A percentile compares a stretch with the other conserved stretches of the same genome.
Conservation (phyloP, 2,797 vertebrate genomes). For the Thamnophis elegans region DNA sequence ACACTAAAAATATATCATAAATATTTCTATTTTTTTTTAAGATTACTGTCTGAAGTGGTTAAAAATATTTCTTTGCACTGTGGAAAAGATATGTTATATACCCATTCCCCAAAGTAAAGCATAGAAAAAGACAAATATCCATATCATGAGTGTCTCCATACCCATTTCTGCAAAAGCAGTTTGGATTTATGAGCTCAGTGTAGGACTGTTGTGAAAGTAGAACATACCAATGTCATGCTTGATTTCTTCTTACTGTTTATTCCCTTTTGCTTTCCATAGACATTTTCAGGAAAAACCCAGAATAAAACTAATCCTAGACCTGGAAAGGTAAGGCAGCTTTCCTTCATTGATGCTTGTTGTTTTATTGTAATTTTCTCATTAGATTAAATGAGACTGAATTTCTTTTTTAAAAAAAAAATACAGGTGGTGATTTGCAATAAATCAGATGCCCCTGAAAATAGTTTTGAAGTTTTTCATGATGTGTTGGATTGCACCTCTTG, state of each 20-base stretch:
- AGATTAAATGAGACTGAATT: slow-evolving; percentile 4
- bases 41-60: neutral
- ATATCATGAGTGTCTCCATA: neutral
- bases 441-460: slow-evolving; percentile 72
- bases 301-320: slow-evolving; percentile 88
- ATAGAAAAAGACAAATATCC: neutral
- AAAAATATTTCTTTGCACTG: neutral
- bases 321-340: slow-evolving; percentile 84
- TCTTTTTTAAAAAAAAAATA: slow-evolving; percentile 7
- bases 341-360: neutral
- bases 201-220: neutral
- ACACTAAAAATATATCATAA: neutral
- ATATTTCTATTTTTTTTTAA: neutral
- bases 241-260: slow-evolving; percentile 48
- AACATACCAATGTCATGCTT: neutral
- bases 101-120: neutral
- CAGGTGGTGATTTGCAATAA: slow-evolving; percentile 85
- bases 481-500: slow-evolving; percentile 81
- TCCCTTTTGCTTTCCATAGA: slow-evolving; percentile 53
- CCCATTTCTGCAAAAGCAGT: neutral
- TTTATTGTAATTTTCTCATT: slow-evolving; percentile 3
- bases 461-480: slow-evolving; percentile 81
- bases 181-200: neutral
- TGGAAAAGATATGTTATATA: neutral
- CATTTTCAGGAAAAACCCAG: slow-evolving; percentile 64